Conservation (phyloP, 64 coral and sea anemone genomes). For the Hydrozoanthus tunicans region DNA sequence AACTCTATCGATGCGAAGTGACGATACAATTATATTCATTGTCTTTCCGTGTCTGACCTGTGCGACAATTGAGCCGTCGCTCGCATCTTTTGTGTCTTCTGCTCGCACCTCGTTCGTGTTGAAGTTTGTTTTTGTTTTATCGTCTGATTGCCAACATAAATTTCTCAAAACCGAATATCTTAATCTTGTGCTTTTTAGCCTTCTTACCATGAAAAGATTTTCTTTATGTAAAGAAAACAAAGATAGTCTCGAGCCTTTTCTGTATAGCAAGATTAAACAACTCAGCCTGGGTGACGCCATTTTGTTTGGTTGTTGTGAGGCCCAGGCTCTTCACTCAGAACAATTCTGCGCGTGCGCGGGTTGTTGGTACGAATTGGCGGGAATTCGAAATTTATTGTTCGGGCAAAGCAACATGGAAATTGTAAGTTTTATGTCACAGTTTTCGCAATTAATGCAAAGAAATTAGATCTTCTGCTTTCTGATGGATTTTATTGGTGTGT, state of each 20-base stretch:
- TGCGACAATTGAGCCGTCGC: not conserved
- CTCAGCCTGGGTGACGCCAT: not conserved
- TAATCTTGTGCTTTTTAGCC: not conserved
- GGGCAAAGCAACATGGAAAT: no score
- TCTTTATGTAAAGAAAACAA: not conserved
- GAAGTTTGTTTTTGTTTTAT: not conserved
- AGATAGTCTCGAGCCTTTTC: not conserved
- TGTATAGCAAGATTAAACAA: not conserved
- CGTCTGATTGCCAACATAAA: not conserved
- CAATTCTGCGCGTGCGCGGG: no score
- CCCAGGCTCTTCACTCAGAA: not conserved
- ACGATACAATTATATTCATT: conserved; percentile 49
- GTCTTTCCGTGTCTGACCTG: conserved; percentile 19
- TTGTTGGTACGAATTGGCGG: no score
- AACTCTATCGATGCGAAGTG: conserved; percentile 59
- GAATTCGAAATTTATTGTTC: no score
- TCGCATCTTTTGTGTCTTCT: not conserved
- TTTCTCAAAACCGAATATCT: not conserved
- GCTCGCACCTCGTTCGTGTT: not conserved
- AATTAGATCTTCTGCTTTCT: no score
- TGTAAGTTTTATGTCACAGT: no score
- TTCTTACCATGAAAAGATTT: not conserved
- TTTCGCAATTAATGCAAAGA: no score
- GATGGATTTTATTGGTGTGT: no score
- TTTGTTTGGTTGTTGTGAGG: conserved; percentile 20